A percentile compares a stretch with the other conserved stretches of the same genome.
phyloP scores from a whole-genome alignment of 2,888 invertebrate genomes.

The Callinectes sapidus region DNA sequence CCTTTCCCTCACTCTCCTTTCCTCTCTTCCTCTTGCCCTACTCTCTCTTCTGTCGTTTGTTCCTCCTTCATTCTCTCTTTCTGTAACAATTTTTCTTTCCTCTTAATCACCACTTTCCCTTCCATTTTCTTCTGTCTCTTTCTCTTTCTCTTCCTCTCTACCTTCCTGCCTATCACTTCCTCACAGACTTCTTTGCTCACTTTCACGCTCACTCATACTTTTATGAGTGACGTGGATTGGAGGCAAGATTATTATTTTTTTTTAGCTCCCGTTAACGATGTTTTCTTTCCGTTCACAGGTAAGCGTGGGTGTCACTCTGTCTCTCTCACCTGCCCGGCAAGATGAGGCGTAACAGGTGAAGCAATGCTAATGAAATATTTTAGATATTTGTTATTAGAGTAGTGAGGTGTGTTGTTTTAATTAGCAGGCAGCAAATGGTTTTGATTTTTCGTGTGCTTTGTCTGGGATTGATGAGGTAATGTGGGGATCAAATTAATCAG shows the following conservation, averaged over 20 bases:
- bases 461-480: too few relatives aligned
- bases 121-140: not conserved
- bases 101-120: not conserved
- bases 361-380: not conserved
- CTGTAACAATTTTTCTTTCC: not conserved
- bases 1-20: not conserved
- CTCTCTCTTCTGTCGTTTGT: not conserved
- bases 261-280: not conserved
- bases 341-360: not conserved
- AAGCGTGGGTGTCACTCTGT: not conserved
- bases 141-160: not conserved
- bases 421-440: not conserved
- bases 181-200: not conserved
- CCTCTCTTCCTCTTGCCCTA: not conserved
- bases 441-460: not conserved
- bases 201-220: not conserved
- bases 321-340: not conserved
- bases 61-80: not conserved
- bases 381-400: not conserved
- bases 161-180: not conserved
- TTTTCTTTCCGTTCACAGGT: not conserved
- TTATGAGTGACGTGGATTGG: not conserved
- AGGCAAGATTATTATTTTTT: not conserved
- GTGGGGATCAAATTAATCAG: too few relatives aligned
- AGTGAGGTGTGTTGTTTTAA: not conserved